A percentile compares a stretch with the other conserved stretches of the same genome.
Evolutionary conservation across 2,797 vertebrate genomes (phyloP).

Genomic region (Chelmon rostratus): DNA sequence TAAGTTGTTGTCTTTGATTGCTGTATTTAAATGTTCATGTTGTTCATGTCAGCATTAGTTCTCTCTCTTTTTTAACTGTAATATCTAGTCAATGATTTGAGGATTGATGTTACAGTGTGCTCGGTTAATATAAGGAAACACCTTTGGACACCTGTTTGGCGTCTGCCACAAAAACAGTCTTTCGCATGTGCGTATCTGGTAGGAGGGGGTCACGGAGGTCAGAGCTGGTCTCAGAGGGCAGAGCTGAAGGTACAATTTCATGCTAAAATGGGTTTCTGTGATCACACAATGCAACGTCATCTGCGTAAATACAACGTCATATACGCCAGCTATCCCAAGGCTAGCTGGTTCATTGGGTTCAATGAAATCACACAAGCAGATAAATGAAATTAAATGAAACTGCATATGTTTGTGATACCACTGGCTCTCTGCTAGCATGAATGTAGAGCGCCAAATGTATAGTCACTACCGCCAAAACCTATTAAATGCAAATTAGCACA

Average conservation of each 20-base stretch:
- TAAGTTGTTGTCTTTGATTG: constrained; percentile 16
- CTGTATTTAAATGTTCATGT: background rate
- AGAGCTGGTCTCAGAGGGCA: background rate
- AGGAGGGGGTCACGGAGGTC: too few species aligned
- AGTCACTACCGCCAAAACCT: too few species aligned
- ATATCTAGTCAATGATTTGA: background rate
- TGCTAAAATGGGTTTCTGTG: background rate
- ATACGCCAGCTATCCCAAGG: background rate
- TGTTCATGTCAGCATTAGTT: background rate
- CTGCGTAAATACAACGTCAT: background rate
- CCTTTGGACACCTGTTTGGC: background rate
- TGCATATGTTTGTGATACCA: background rate
- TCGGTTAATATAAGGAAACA: background rate
- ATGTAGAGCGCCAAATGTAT: background rate
- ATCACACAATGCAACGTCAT: background rate
- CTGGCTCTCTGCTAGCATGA: background rate
- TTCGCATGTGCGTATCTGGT: background rate
- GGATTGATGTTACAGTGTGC: background rate
- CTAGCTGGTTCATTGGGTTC: background rate
- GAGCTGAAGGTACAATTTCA: background rate
- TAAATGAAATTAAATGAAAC: background rate
- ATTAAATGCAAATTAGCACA: too few species aligned
- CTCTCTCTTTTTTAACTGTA: background rate
- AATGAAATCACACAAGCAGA: background rate
- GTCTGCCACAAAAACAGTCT: background rate